Percentiles rank a stretch among this genome's conserved stretches.
These are phyloP conservation scores for Cossypha heuglini DNA, from an alignment of 2,797 vertebrate species.

Conservation along the genomic window DNA sequence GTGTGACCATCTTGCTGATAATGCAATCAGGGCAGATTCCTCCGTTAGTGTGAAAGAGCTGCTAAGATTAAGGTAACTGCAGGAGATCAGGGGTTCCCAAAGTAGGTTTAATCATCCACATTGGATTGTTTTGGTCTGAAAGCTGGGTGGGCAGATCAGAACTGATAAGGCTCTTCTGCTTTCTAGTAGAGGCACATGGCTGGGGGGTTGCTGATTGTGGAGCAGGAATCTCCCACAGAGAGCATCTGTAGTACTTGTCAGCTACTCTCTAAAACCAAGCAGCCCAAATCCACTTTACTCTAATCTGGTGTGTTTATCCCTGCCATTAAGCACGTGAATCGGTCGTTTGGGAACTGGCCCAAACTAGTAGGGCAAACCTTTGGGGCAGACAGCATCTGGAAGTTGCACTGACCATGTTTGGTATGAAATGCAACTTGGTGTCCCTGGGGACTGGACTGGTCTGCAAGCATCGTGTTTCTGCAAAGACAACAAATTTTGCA, in stretches of 20 bases:
- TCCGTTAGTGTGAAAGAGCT: neutral
- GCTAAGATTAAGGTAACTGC: neutral
- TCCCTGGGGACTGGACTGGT: neutral
- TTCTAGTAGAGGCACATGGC: neutral
- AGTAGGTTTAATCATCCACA: neutral
- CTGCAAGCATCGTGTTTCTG: constrained; percentile 13
- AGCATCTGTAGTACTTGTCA: neutral
- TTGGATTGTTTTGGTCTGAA: neutral
- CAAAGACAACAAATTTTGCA: constrained; percentile 3
- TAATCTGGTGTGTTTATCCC: constrained; percentile 32
- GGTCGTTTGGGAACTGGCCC: constrained; percentile 14
- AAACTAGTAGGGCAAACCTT: constrained; percentile 19
- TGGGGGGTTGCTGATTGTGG: neutral
- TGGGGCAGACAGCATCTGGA: constrained; percentile 34
- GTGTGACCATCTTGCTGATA: neutral
- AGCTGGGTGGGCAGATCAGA: neutral
- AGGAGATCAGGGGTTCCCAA: neutral
- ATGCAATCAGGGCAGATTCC: neutral
- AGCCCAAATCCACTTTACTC: constrained; percentile 15
- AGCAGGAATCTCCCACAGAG: neutral
- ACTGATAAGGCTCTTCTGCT: neutral
- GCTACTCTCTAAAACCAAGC: neutral
- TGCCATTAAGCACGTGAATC: neutral
- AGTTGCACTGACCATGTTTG: constrained; percentile 34
- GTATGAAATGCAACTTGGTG: constrained; percentile 18